Percentiles rank a stretch among this genome's conserved stretches.
Conservation (phyloP, 92 coral and sea anemone genomes). For the Siderastrea radians region DNA sequence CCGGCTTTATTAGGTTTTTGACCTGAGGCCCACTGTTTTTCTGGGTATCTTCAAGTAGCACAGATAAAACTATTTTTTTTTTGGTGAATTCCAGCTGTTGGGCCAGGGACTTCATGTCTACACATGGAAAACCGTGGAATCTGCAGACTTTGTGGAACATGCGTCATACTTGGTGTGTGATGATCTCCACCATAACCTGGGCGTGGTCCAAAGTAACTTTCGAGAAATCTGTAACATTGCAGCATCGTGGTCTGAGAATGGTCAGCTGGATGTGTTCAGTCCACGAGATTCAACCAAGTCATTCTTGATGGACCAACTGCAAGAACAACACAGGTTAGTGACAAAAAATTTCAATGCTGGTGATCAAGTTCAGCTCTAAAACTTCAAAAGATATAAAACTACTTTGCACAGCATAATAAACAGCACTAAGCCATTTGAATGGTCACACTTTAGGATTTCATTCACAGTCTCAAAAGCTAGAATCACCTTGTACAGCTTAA, state of each 20-base stretch:
- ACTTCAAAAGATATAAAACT: no score
- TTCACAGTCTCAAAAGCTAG: no score
- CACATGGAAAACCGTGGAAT: constrained; percentile 97
- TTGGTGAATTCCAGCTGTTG: constrained; percentile 62
- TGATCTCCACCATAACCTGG: constrained; percentile 94
- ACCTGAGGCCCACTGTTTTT: neutral
- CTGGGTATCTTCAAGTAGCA: neutral
- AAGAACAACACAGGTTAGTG: constrained; percentile 84
- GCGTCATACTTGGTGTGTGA: constrained; percentile 95
- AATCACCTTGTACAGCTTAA: no score
- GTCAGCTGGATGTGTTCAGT: constrained; percentile 88
- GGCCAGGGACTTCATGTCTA: constrained; percentile 92
- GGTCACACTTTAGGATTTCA: no score
- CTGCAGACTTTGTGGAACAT: constrained; percentile 98
- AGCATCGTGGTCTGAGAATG: constrained; percentile 86
- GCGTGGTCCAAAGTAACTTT: constrained; percentile 91
- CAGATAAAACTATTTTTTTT: neutral
- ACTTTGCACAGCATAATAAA: no score
- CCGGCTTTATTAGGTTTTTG: no score
- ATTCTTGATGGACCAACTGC: constrained; percentile 86
- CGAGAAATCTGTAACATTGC: constrained; percentile 89
- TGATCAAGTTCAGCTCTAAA: neutral
- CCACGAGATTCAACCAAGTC: constrained; percentile 77
- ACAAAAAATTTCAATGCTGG: neutral
- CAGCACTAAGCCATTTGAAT: neutral